Conservation (phyloP, 2,113 vertebrate species). For the Nerophis lumbriciformis region DNA sequence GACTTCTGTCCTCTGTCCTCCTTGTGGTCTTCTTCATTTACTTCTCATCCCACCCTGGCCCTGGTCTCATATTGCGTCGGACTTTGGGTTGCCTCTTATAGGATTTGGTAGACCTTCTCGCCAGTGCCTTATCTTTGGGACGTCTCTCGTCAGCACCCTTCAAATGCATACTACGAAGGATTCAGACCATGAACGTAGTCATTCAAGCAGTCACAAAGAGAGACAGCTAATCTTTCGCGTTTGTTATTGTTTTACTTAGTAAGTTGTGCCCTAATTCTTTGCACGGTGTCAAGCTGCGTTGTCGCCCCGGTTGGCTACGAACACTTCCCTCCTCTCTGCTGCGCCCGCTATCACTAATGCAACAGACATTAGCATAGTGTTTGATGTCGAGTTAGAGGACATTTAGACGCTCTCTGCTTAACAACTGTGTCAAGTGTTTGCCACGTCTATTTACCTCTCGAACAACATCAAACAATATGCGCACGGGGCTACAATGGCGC, state of each 20-base stretch:
- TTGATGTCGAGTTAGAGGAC: constrained; percentile 75
- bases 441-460: constrained; percentile 68
- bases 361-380: constrained; percentile 72
- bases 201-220: neutral
- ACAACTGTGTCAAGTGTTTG: constrained; percentile 75
- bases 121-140: too few species aligned
- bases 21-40: too few species aligned
- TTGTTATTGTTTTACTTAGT: constrained; percentile 38
- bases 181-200: neutral
- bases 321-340: constrained; percentile 43
- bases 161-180: too few species aligned
- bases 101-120: too few species aligned
- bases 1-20: too few species aligned
- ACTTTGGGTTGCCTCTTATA: too few species aligned
- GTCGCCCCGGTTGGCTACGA: constrained; percentile 29
- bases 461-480: constrained; percentile 71
- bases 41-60: too few species aligned
- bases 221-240: constrained; percentile 29
- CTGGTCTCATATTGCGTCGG: too few species aligned
- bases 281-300: constrained; percentile 22
- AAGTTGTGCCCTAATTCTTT: neutral
- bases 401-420: constrained; percentile 69
- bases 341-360: constrained; percentile 64
- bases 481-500: constrained; percentile 36
- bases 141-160: too few species aligned